phyloP scores from a whole-genome alignment of 2,888 invertebrate genomes.

The Tromatobia lineatoria region DNA sequence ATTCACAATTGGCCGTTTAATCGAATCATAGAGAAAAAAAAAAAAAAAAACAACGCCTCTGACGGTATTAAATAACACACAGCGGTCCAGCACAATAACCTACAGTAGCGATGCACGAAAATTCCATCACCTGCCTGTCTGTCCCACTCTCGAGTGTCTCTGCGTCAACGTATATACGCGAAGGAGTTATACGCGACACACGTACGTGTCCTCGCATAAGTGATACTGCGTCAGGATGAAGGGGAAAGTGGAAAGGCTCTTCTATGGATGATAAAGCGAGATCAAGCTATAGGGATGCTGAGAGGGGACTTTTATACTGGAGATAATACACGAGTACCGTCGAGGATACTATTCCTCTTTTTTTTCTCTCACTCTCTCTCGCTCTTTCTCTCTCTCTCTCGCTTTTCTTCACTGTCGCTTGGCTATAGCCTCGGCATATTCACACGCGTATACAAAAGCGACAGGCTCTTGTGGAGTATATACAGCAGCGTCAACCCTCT shows the following conservation, averaged over 20 bases:
- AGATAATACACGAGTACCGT: conserved; percentile 16
- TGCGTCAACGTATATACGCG: conserved; percentile 10
- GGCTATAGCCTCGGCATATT: conserved; percentile 52
- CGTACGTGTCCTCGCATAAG: conserved; percentile 43
- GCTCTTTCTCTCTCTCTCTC: not conserved
- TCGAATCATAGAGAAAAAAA: not conserved
- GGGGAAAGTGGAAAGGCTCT: not conserved
- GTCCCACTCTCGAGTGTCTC: not conserved
- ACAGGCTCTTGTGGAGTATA: not conserved
- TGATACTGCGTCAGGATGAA: conserved; percentile 28
- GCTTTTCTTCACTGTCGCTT: conserved; percentile 59
- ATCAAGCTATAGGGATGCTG: conserved; percentile 8
- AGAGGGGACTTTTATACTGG: not conserved
- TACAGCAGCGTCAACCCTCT: conserved; percentile 66
- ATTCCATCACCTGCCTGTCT: conserved; percentile 30
- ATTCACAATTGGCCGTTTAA: not conserved
- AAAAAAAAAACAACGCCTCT: not conserved
- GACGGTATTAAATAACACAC: conserved; percentile 11
- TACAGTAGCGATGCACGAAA: not conserved
- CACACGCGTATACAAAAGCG: conserved; percentile 34
- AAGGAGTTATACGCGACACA: conserved; percentile 26
- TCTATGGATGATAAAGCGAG: conserved; percentile 4
- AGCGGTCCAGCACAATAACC: not conserved
- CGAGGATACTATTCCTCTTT: conserved; percentile 12
- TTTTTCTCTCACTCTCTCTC: not conserved